Percentiles rank a stretch among this genome's conserved stretches.
These are phyloP conservation scores for Mastomys coucha DNA, from an alignment of 2,113 vertebrate species.

Conservation along the genomic window DNA sequence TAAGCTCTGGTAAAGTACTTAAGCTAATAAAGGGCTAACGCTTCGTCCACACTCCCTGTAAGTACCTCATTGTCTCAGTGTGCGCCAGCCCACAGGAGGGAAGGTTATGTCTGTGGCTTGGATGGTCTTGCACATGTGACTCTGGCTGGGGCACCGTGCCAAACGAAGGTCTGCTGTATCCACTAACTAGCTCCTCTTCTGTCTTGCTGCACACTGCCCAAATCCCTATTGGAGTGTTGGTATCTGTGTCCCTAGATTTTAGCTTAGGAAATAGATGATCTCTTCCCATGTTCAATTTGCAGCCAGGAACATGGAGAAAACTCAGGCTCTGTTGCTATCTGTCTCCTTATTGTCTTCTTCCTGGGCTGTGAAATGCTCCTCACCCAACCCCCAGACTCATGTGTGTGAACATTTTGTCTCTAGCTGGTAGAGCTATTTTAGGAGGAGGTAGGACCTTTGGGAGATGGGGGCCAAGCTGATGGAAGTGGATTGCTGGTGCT, in stretches of 20 bases:
- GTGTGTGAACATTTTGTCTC: neutral
- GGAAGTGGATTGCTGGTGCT: too few species aligned
- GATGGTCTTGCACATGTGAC: conserved; percentile 47
- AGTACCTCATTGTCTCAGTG: conserved; percentile 42
- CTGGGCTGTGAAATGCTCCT: neutral
- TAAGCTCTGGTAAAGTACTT: conserved; percentile 85
- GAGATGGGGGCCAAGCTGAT: neutral
- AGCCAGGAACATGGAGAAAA: neutral
- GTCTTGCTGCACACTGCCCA: neutral
- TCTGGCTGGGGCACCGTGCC: neutral
- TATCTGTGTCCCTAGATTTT: neutral
- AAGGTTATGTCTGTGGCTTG: conserved; percentile 48
- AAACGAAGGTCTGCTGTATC: conserved; percentile 6
- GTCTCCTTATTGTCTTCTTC: neutral
- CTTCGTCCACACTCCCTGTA: conserved; percentile 78
- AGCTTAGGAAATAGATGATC: neutral
- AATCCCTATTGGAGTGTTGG: neutral
- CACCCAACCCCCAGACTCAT: fast-evolving
- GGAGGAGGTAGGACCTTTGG: neutral
- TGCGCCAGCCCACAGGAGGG: conserved; percentile 54
- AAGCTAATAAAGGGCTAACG: conserved; percentile 78
- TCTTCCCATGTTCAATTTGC: neutral
- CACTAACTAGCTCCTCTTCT: neutral
- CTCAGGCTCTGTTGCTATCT: neutral
- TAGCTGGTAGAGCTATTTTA: neutral